These are phyloP conservation scores for Parapsyche elsis DNA, from an alignment of 1,140 invertebrate species.

Conservation along the genomic window DNA sequence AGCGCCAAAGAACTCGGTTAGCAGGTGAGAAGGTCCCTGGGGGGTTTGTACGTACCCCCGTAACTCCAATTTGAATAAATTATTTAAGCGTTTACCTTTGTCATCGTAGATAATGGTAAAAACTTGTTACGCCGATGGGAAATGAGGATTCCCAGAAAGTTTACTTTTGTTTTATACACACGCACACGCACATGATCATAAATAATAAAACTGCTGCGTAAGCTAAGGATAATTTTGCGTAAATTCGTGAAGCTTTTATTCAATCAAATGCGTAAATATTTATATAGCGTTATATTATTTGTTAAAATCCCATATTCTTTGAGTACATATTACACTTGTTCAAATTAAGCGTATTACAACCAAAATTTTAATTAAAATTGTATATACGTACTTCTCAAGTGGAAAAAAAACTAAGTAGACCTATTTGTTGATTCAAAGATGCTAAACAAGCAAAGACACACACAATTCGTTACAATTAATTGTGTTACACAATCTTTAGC, in stretches of 20 bases:
- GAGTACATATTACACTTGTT: no score
- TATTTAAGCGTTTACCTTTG: constrained; percentile 28
- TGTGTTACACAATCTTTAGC: no score
- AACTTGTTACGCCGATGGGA: constrained; percentile 27
- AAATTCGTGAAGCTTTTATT: background rate
- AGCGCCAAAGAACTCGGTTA: background rate
- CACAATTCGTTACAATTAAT: no score
- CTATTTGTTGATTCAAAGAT: no score
- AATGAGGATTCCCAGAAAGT: constrained; percentile 10
- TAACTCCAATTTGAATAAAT: constrained; percentile 25
- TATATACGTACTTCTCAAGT: no score
- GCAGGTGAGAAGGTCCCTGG: background rate
- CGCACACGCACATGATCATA: background rate
- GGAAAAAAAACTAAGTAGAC: no score
- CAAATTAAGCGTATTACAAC: no score
- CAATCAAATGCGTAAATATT: no score
- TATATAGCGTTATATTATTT: no score
- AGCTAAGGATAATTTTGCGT: background rate
- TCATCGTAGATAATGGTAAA: constrained; percentile 29
- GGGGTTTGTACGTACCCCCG: background rate
- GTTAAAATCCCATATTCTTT: no score
- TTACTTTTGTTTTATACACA: background rate
- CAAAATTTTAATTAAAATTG: no score
- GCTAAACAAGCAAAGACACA: no score
- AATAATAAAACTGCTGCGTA: background rate